Percentiles rank a stretch among this genome's conserved stretches.
phyloP scores from a whole-genome alignment of 1,140 invertebrate genomes.

The Danaus plexippus region DNA sequence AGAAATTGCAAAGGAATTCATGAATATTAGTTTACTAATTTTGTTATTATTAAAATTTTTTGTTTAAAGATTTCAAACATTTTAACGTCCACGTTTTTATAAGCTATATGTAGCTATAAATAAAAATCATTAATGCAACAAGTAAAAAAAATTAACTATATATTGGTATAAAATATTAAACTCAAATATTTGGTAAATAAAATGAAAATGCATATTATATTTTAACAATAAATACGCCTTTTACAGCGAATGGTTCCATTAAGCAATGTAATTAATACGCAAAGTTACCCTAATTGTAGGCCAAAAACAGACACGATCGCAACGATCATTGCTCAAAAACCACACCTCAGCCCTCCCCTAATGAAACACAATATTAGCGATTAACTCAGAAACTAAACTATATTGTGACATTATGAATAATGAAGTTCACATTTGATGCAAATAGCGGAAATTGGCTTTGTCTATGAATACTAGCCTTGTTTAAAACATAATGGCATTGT shows the following conservation, averaged over 20 bases:
- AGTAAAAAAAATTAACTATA: too few species aligned
- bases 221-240: too few species aligned
- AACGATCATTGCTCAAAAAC: slow-evolving; percentile 40
- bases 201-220: too few species aligned
- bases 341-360: slow-evolving; percentile 31
- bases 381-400: slow-evolving; percentile 29
- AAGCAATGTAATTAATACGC: slow-evolving; percentile 65
- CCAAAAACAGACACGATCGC: slow-evolving; percentile 36
- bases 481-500: slow-evolving; percentile 50
- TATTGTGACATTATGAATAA: slow-evolving; percentile 45
- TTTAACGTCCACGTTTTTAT: too few species aligned
- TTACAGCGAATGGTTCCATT: slow-evolving; percentile 35
- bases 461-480: slow-evolving; percentile 46
- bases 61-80: too few species aligned
- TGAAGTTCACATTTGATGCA: slow-evolving; percentile 36
- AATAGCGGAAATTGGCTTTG: slow-evolving; percentile 39
- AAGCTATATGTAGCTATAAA: too few species aligned
- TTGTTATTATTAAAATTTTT: too few species aligned
- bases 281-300: slow-evolving; percentile 53
- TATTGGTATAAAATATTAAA: too few species aligned
- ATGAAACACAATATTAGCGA: slow-evolving; percentile 28
- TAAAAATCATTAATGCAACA: too few species aligned
- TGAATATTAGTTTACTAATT: too few species aligned
- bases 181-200: too few species aligned
- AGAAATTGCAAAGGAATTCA: slow-evolving; percentile 4